Evolutionary conservation across 2,888 invertebrate species (phyloP).

Genomic region (Lamellibrachia satsuma): DNA sequence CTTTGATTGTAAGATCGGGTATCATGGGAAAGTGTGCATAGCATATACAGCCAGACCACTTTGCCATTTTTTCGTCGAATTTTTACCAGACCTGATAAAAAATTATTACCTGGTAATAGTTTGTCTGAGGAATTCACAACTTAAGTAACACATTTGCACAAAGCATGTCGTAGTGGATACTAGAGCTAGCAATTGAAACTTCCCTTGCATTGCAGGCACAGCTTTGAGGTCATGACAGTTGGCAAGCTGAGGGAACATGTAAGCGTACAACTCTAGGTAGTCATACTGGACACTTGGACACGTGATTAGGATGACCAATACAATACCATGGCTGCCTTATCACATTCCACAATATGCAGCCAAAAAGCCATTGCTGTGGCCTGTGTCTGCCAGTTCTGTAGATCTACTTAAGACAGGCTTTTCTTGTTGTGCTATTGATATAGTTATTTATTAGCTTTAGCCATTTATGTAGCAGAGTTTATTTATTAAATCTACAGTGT

Average conservation of each 20-base stretch:
- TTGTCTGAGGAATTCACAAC: no score
- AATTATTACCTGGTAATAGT: no score
- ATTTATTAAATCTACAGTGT: not conserved
- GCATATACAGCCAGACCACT: no score
- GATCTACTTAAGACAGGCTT: not conserved
- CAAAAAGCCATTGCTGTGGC: not conserved
- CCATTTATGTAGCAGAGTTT: not conserved
- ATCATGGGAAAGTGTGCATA: no score
- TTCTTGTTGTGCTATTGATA: not conserved
- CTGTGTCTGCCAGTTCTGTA: not conserved
- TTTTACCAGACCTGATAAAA: no score
- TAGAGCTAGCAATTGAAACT: not conserved
- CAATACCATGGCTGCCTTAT: not conserved
- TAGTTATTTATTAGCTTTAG: not conserved
- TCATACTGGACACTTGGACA: not conserved
- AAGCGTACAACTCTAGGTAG: not conserved
- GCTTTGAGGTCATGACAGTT: not conserved
- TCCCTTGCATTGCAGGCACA: not conserved
- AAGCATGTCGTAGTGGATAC: not conserved
- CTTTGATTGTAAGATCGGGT: no score
- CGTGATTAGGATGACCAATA: not conserved
- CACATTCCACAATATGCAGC: not conserved
- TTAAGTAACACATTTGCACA: no score
- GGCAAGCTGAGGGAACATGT: not conserved
- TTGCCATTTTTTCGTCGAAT: no score